Percentiles rank a stretch among this genome's conserved stretches.
Evolutionary conservation across 1,140 invertebrate genomes (phyloP).

Genomic region (Agrilus planipennis): DNA sequence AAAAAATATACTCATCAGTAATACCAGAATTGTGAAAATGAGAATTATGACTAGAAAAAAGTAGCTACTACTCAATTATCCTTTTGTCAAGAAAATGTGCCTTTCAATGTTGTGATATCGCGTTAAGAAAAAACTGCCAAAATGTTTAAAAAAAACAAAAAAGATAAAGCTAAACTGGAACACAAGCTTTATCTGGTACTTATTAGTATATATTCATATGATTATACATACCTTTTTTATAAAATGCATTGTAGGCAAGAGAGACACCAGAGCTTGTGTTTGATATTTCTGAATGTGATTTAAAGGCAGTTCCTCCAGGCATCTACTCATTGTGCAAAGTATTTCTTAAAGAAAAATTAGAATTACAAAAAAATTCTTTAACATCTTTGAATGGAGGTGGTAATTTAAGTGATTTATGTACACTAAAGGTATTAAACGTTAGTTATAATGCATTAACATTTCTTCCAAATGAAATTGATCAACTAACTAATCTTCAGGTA

Average conservation of each 20-base stretch:
- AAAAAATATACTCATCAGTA: no score
- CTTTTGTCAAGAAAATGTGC: no score
- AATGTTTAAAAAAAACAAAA: conserved; percentile 32
- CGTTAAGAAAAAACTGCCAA: no score
- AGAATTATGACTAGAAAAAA: no score
- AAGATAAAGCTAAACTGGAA: conserved; percentile 53
- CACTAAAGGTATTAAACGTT: conserved; percentile 58
- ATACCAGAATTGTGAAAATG: no score
- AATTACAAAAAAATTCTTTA: conserved; percentile 54
- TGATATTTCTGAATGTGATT: conserved; percentile 59
- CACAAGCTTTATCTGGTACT: conserved; percentile 55
- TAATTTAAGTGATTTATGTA: conserved; percentile 50
- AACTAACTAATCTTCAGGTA: conserved; percentile 49
- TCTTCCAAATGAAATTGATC: conserved; percentile 48
- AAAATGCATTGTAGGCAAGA: conserved; percentile 42
- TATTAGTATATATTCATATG: conserved; percentile 17
- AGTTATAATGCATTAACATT: conserved; percentile 53
- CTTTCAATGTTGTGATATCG: no score
- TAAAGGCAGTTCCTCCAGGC: conserved; percentile 55
- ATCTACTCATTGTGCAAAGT: conserved; percentile 67
- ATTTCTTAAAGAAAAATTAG: conserved; percentile 57
- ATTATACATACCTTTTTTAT: neutral
- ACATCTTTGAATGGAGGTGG: conserved; percentile 56
- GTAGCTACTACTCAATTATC: no score
- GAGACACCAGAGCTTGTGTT: conserved; percentile 64